phyloP scores from a whole-genome alignment of 1,140 invertebrate species.

The Sitophilus oryzae region DNA sequence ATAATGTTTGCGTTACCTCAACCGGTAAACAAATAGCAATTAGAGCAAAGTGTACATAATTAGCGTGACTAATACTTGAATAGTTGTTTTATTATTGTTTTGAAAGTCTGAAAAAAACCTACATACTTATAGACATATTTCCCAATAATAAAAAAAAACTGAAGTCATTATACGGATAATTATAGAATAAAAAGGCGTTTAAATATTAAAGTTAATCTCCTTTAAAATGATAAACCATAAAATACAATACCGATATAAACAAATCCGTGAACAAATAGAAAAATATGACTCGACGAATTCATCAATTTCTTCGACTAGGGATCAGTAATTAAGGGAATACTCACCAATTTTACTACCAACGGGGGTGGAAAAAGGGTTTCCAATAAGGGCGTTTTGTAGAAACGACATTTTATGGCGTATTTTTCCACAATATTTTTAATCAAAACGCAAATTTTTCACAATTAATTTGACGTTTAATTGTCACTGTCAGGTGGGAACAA shows the following conservation, averaged over 20 bases:
- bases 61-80: slow-evolving; percentile 6
- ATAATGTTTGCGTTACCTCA: background rate
- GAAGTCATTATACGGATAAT: too few species aligned
- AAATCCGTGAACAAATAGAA: too few species aligned
- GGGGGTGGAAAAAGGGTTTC: slow-evolving; percentile 89
- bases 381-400: slow-evolving; percentile 68
- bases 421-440: background rate
- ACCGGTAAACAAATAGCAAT: slow-evolving; percentile 17
- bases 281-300: too few species aligned
- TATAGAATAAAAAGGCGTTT: too few species aligned
- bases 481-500: background rate
- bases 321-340: too few species aligned
- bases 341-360: slow-evolving; percentile 94
- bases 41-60: slow-evolving; percentile 9
- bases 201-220: too few species aligned
- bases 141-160: too few species aligned
- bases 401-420: slow-evolving; percentile 59
- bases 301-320: too few species aligned
- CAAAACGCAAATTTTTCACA: background rate
- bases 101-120: slow-evolving; percentile 1
- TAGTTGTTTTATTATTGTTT: background rate
- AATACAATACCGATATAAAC: too few species aligned
- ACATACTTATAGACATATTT: too few species aligned
- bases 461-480: background rate
- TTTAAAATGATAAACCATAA: too few species aligned